Evolutionary conservation across 2,888 invertebrate genomes (phyloP).

Genomic region (Cosmorhoe ocellata): DNA sequence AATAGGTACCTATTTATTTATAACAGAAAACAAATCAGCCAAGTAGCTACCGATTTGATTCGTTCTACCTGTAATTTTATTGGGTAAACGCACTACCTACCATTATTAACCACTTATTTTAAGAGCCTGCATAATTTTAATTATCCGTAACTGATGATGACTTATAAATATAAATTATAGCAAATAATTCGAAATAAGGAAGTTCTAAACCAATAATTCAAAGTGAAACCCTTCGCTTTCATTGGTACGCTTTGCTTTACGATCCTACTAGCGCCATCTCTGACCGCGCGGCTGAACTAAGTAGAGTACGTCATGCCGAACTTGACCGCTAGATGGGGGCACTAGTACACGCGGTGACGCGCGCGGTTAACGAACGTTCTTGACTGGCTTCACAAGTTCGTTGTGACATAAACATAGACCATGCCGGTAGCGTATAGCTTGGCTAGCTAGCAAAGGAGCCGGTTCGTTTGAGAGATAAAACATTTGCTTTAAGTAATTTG

Average conservation of each 20-base stretch:
- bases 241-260: conserved; percentile 22
- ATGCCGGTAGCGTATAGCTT: background rate
- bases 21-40: too few species aligned
- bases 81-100: too few species aligned
- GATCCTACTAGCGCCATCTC: conserved; percentile 65
- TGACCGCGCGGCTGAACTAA: conserved; percentile 48
- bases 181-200: too few species aligned
- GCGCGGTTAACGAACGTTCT: conserved; percentile 81
- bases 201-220: conserved; percentile 9
- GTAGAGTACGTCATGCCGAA: conserved; percentile 66
- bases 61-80: too few species aligned
- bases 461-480: too few species aligned
- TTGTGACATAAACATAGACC: conserved; percentile 48
- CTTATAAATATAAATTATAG: too few species aligned
- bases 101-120: too few species aligned
- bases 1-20: too few species aligned
- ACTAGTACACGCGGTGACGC: conserved; percentile 66
- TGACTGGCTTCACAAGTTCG: conserved; percentile 77
- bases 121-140: too few species aligned
- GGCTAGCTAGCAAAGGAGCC: background rate
- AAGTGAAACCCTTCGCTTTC: conserved; percentile 25
- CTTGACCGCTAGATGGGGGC: conserved; percentile 80
- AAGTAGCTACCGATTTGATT: too few species aligned
- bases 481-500: too few species aligned
- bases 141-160: too few species aligned